phyloP scores from a whole-genome alignment of 2,888 invertebrate species.

The Chymomyza procnemis region DNA sequence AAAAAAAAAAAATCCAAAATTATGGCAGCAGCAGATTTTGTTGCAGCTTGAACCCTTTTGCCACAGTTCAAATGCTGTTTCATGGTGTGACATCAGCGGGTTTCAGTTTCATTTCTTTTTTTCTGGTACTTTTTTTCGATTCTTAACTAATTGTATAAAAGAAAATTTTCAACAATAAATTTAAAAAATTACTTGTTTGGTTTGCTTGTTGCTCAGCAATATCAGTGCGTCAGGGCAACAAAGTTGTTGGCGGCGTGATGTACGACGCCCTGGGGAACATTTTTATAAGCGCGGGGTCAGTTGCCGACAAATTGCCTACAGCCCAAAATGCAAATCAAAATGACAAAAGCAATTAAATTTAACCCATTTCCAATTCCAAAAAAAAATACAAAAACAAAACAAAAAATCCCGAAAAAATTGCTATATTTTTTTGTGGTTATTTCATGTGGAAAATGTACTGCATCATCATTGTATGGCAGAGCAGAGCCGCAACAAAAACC shows the following conservation, averaged over 20 bases:
- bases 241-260: constrained; percentile 41
- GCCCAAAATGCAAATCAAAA: constrained; percentile 71
- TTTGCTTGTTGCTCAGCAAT: constrained; percentile 11
- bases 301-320: constrained; percentile 61
- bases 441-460: constrained; percentile 75
- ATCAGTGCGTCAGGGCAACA: background rate
- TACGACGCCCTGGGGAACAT: constrained; percentile 64
- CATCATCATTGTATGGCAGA: constrained; percentile 65
- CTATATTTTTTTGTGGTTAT: constrained; percentile 68
- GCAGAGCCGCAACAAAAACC: background rate
- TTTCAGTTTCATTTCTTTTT: background rate
- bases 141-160: constrained; percentile 32
- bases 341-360: constrained; percentile 74
- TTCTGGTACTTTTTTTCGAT: constrained; percentile 53
- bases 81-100: constrained; percentile 46
- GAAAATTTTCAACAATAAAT: constrained; percentile 32
- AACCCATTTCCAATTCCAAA: constrained; percentile 64
- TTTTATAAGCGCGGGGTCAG: constrained; percentile 38
- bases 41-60: constrained; percentile 65
- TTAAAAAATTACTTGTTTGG: constrained; percentile 46
- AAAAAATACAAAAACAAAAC: constrained; percentile 30
- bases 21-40: constrained; percentile 44
- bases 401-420: constrained; percentile 7
- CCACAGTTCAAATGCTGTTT: constrained; percentile 16
- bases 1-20: constrained; percentile 47